Conservation (phyloP, 2,888 invertebrate species). For the Acanthopleura granulata region DNA sequence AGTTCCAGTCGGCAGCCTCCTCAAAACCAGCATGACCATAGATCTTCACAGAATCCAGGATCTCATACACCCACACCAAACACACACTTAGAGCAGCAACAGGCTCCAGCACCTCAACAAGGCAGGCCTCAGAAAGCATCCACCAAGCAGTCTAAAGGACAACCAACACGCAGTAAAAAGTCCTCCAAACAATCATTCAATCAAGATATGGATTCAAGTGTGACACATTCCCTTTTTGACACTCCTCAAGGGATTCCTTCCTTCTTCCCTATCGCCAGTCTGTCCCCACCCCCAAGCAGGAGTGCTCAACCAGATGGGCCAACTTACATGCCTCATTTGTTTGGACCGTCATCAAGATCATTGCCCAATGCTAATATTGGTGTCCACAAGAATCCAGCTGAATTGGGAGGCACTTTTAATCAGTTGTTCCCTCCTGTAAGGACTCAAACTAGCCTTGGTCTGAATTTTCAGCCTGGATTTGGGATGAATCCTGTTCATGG, state of each 20-base stretch:
- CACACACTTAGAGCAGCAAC: slow-evolving; percentile 25
- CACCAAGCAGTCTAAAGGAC: not conserved
- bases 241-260: slow-evolving; percentile 59
- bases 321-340: slow-evolving; percentile 59
- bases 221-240: slow-evolving; percentile 52
- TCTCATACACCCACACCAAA: slow-evolving; percentile 28
- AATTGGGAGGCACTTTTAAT: slow-evolving; percentile 51
- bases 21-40: slow-evolving; percentile 40
- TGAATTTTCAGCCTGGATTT: slow-evolving; percentile 64
- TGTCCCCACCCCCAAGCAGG: slow-evolving; percentile 58
- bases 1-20: not conserved
- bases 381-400: slow-evolving; percentile 55
- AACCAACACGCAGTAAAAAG: slow-evolving; percentile 34
- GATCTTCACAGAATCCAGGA: slow-evolving; percentile 26
- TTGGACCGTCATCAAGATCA: slow-evolving; percentile 50
- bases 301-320: slow-evolving; percentile 59
- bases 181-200: slow-evolving; percentile 21
- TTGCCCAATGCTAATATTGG: slow-evolving; percentile 49
- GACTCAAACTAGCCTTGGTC: slow-evolving; percentile 61
- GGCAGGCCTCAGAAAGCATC: slow-evolving; percentile 5
- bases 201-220: slow-evolving; percentile 55
- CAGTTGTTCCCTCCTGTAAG: slow-evolving; percentile 56
- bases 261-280: slow-evolving; percentile 59
- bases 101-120: not conserved
- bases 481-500: slow-evolving; percentile 60